These are phyloP conservation scores for Bucco capensis DNA, from an alignment of 2,113 vertebrate species.

Conservation along the genomic window DNA sequence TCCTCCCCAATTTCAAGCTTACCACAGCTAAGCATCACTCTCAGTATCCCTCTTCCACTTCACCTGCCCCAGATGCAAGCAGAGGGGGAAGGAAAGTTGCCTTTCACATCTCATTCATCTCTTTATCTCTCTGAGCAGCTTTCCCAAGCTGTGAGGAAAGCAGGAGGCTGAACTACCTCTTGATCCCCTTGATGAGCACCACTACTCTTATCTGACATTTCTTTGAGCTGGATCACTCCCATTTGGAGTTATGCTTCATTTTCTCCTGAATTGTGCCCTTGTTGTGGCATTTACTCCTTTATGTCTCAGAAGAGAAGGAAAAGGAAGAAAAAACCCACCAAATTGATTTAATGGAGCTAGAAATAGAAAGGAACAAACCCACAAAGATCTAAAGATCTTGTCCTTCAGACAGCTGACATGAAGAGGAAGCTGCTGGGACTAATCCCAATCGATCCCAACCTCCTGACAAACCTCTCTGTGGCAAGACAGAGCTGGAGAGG, in stretches of 20 bases:
- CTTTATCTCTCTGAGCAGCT: background rate
- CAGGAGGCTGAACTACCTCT: background rate
- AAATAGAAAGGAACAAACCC: background rate
- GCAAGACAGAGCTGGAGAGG: background rate
- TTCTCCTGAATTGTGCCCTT: background rate
- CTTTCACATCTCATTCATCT: background rate
- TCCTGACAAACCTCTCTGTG: background rate
- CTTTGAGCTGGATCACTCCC: background rate
- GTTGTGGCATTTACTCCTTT: background rate
- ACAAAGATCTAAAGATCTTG: background rate
- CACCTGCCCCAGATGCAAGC: background rate
- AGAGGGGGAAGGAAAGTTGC: rapidly evolving
- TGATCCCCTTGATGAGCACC: background rate
- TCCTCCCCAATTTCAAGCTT: background rate
- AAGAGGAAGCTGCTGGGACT: background rate
- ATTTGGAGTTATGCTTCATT: background rate
- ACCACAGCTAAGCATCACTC: rapidly evolving
- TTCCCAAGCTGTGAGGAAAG: background rate
- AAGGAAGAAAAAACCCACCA: background rate
- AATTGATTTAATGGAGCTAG: slow-evolving; percentile 16
- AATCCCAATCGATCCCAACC: background rate
- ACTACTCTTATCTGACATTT: background rate
- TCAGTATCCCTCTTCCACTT: background rate
- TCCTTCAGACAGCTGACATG: background rate
- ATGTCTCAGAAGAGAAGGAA: background rate